Base-by-base conservation (phyloP, 2,113 vertebrate species). In the Pontoporia blainvillei region DNA sequence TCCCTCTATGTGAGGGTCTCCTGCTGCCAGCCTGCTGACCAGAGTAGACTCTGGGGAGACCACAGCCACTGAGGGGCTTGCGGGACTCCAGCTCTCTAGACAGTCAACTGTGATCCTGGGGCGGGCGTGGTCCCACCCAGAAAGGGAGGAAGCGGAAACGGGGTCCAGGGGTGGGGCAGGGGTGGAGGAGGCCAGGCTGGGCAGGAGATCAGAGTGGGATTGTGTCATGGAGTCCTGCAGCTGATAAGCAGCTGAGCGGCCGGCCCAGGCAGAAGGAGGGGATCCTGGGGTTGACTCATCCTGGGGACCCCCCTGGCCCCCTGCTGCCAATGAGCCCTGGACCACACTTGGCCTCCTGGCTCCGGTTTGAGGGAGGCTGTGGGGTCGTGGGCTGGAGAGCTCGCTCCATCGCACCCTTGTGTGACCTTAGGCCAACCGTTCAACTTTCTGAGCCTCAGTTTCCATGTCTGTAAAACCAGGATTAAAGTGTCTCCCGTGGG, bases 181-280 rank as follows among this genome's bases (percentile, higher is more conserved):
- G 94, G 91, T 12, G 91, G 95, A 69, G 69, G 62, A 86, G 94
- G 91, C 95, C 64, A 3, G 0, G 57, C 89, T 69, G 91, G 97
- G 97, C 97, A 96, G 95, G 72, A 95, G 97, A 97, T 98, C 96
- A 96, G 95, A 98, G 95, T 39, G 5, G 81, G 72, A 64, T 69
- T 95, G 93, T 94, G 96, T 97, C 97, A 96, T 94, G 91, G 93
- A 94, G 88, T 34, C 57, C 46, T 49, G 29, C 1, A 54, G 85
- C 94, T 94, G 97, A 97, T 98, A 97, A 97, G 97, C 81, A 20
- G 14, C 94, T 36, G 57, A 84, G 41, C 13, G 0, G 61, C 59
- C 36, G 4, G 81, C 67, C 44, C 67, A 44, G 93, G 46, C 79
- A 21, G 93, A 29, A 82, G 91, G 82, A 85, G 81, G 79, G 46